phyloP scores from a whole-genome alignment of 2,113 vertebrate species.

The Corythornis madagascariensis region DNA sequence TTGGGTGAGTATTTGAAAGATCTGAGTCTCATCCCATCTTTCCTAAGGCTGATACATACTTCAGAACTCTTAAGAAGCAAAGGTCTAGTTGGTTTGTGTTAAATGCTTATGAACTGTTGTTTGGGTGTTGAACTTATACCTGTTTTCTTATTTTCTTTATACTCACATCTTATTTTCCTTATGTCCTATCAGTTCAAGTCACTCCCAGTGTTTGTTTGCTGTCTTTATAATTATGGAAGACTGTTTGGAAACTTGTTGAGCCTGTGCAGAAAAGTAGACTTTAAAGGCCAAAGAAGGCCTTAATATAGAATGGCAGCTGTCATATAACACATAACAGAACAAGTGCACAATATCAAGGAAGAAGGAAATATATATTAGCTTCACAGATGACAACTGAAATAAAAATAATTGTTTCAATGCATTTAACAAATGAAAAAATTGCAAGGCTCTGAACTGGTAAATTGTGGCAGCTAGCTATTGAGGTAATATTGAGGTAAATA shows the following conservation, averaged over 20 bases:
- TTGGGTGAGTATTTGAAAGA: not conserved
- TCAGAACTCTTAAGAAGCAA: not conserved
- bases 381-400: conserved; percentile 14
- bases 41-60: not conserved
- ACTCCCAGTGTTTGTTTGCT: not conserved
- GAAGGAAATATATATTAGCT: not conserved
- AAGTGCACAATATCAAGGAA: not conserved
- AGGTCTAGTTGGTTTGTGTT: not conserved
- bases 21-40: not conserved
- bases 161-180: not conserved
- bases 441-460: not conserved
- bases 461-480: conserved; percentile 28
- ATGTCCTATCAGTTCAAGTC: not conserved
- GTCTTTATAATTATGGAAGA: not conserved
- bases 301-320: not conserved
- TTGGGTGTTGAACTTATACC: not conserved
- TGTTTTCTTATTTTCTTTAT: not conserved
- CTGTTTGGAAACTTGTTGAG: not conserved
- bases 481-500: conserved; percentile 42
- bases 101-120: not conserved
- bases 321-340: not conserved
- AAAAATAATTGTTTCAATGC: conserved; percentile 24
- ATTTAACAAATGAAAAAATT: conserved; percentile 32
- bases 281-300: not conserved
- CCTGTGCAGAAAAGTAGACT: not conserved